Evolutionary conservation across 2,888 invertebrate species (phyloP), one percentile per base, ranked within the genome.

Genomic region (Dynastes maya): DNA sequence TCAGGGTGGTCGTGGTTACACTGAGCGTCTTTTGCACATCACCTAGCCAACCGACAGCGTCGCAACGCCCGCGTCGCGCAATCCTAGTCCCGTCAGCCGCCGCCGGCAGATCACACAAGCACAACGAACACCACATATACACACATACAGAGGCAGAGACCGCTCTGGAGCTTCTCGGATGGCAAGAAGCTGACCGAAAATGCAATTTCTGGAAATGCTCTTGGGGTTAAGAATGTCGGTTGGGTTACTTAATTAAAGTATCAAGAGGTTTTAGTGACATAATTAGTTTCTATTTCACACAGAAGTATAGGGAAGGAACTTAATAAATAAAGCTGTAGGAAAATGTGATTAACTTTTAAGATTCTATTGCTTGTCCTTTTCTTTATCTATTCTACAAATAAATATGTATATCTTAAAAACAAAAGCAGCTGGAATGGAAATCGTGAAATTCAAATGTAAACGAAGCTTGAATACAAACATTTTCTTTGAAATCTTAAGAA

Each of bases 1-100:
- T 78, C 76, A 51, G 78, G 70, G 58, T 61, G 78, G 80, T 76
- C 80, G 79, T 75, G 79, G 80, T 77, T 71, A 79, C 74, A 81
- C 81, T 81, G 81, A 81, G 68, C 78, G 81, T 79, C 80, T 80
- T 22, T 80, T 78, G 78, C 79, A 61, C 79, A 77, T 78, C 80
- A 78, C 79, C 76, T 76, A 78, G 77, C 61, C 77, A 68, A 80
- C 61, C 77, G 61, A 80, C 77, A 63, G 65, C 78, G 78, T 61
- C 79, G 79, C 53, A 51, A 27, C 51, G 13, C 27, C 51, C 79
- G 80, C 45, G 72, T 61, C 72, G 72, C 72, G 72, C 72, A 74
- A 61, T 74, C 72, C 72, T 55, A 55, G 55, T 8, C 16, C 55
- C 22, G 55, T 8, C 55, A 55, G 55, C 55, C 55, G 22, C n/a